Conservation (phyloP, 2,113 vertebrate genomes). For the Cyanistes caeruleus region DNA sequence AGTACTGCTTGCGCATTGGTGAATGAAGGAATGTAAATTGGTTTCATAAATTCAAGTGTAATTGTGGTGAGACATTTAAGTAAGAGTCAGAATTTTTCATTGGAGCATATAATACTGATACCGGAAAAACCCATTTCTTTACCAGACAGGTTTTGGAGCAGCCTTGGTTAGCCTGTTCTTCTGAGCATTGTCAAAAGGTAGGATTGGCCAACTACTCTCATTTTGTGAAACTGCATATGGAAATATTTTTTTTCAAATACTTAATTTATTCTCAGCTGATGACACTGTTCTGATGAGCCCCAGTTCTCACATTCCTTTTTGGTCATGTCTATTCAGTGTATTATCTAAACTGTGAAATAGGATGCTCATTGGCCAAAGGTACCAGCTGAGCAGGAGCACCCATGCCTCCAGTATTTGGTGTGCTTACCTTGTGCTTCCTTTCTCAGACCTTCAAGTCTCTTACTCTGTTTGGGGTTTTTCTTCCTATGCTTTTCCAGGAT, state of each 20-base stretch:
- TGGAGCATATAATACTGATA: background rate
- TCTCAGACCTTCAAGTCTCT: background rate
- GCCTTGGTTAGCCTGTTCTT: background rate
- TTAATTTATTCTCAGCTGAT: background rate
- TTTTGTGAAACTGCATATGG: background rate
- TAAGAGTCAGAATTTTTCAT: background rate
- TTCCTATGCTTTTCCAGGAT: background rate
- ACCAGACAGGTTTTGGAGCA: background rate
- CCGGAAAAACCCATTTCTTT: background rate
- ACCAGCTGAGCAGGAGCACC: background rate
- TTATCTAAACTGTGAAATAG: background rate
- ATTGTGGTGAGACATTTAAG: background rate
- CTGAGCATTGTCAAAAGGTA: background rate
- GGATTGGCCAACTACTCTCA: background rate
- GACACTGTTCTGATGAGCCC: background rate
- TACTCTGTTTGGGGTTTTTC: background rate
- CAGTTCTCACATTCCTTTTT: background rate
- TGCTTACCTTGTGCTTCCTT: background rate
- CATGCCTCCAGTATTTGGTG: background rate
- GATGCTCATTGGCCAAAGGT: accelerated
- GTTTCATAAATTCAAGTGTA: background rate
- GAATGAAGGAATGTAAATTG: background rate
- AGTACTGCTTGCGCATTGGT: background rate
- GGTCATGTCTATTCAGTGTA: background rate
- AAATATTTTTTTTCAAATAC: background rate